phyloP scores from a whole-genome alignment of 2,113 vertebrate species.

The Drymodes brunneopygia region DNA sequence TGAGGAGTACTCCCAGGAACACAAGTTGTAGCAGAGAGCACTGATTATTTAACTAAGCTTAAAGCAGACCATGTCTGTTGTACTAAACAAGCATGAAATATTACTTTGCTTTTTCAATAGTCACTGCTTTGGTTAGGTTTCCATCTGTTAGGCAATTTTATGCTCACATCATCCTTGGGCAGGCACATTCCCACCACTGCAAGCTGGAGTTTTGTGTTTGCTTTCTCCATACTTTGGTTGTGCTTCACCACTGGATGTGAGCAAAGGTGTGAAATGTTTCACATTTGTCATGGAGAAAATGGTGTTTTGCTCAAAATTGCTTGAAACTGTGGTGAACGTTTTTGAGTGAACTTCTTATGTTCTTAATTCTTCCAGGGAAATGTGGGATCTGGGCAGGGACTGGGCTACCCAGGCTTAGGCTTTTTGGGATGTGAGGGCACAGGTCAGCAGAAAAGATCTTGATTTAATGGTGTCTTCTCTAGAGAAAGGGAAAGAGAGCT shows the following conservation, averaged over 20 bases:
- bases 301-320: background rate
- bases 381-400: background rate
- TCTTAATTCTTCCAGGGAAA: background rate
- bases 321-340: background rate
- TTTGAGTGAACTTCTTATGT: background rate
- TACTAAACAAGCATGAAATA: background rate
- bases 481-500: background rate
- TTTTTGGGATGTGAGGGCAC: background rate
- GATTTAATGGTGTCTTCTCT: background rate
- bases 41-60: background rate
- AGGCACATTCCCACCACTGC: background rate
- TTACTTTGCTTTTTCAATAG: background rate
- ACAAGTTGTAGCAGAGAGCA: background rate
- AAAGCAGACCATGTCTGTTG: background rate
- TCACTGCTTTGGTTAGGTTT: background rate
- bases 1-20: background rate
- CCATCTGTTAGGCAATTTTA: background rate
- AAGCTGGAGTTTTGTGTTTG: background rate
- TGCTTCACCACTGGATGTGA: background rate
- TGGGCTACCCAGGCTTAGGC: background rate
- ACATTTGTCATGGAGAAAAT: accelerated
- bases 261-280: background rate
- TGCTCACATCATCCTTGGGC: background rate
- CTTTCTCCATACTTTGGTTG: background rate
- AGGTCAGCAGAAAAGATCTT: background rate